Percentiles rank a stretch among this genome's conserved stretches.
These are phyloP conservation scores for Cosmorhoe ocellata DNA, from an alignment of 2,888 invertebrate species.

Conservation along the genomic window DNA sequence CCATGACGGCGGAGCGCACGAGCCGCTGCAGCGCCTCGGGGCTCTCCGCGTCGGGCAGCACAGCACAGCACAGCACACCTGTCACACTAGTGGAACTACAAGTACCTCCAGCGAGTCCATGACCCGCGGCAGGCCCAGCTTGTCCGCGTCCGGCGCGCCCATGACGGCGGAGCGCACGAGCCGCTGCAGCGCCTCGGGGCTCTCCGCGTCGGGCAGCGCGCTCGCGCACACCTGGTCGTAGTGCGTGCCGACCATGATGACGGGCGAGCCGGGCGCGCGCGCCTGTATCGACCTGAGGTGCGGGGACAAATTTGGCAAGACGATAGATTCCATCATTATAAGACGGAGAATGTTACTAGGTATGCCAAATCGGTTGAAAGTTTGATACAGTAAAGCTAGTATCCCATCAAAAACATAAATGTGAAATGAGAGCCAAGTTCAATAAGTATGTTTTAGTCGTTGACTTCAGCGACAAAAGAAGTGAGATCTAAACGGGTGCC, in stretches of 20 bases:
- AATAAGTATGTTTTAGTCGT: no score
- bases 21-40: slow-evolving; percentile 94
- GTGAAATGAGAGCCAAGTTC: no score
- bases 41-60: slow-evolving; percentile 67
- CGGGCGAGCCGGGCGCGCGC: slow-evolving; percentile 97
- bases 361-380: no score
- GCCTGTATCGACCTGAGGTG: slow-evolving; percentile 87
- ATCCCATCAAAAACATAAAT: no score
- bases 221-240: slow-evolving; percentile 89
- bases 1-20: slow-evolving; percentile 94
- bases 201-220: slow-evolving; percentile 62
- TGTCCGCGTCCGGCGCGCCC: slow-evolving; percentile 97
- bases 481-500: no score
- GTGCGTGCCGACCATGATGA: slow-evolving; percentile 98
- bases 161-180: slow-evolving; percentile 94
- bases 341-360: no score
- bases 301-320: no score
- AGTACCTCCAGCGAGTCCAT: slow-evolving; percentile 92
- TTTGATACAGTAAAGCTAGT: no score
- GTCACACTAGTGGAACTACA: no score
- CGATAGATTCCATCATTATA: no score
- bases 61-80: slow-evolving; percentile 79
- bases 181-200: slow-evolving; percentile 92
- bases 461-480: no score
- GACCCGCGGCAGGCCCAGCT: slow-evolving; percentile 96